A percentile compares a stretch with the other conserved stretches of the same genome.
Evolutionary conservation across 2,888 invertebrate species (phyloP).

Genomic region (Ferrisia virgata): DNA sequence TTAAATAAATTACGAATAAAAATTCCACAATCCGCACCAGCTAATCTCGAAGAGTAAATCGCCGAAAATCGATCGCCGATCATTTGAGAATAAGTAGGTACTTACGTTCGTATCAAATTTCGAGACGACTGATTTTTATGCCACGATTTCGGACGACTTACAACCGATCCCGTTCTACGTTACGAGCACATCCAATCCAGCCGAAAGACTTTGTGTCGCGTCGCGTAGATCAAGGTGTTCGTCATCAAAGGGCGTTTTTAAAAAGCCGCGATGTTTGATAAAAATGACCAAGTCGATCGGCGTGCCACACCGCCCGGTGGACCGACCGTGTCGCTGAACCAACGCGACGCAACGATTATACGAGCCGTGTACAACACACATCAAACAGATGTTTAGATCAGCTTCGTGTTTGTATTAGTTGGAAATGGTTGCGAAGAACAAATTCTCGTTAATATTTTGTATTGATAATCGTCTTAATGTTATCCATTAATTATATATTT

Average conservation of each 20-base stretch:
- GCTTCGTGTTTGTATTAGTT: background rate
- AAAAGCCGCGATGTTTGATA: background rate
- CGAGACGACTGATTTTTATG: background rate
- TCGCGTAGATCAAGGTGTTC: background rate
- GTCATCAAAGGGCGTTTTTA: background rate
- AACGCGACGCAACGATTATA: background rate
- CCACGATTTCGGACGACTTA: background rate
- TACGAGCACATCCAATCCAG: background rate
- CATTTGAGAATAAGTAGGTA: background rate
- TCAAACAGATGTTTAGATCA: slow-evolving; percentile 9
- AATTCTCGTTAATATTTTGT: slow-evolving; percentile 28
- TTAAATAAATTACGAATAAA: background rate
- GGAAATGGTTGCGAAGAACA: background rate
- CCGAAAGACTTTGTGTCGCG: background rate
- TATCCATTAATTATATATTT: slow-evolving; percentile 30
- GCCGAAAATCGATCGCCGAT: slow-evolving; percentile 13
- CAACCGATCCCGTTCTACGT: background rate
- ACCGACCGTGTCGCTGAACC: background rate
- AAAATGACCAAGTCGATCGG: background rate
- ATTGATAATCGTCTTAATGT: slow-evolving; percentile 30
- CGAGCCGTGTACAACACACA: background rate
- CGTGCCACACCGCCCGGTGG: too few relatives aligned
- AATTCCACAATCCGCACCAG: slow-evolving; percentile 8
- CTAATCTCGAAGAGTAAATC: background rate
- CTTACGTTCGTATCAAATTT: background rate